Evolutionary conservation across 2,888 invertebrate species (phyloP), one percentile per base, ranked within the genome.

Genomic region (Drosophila dives): DNA sequence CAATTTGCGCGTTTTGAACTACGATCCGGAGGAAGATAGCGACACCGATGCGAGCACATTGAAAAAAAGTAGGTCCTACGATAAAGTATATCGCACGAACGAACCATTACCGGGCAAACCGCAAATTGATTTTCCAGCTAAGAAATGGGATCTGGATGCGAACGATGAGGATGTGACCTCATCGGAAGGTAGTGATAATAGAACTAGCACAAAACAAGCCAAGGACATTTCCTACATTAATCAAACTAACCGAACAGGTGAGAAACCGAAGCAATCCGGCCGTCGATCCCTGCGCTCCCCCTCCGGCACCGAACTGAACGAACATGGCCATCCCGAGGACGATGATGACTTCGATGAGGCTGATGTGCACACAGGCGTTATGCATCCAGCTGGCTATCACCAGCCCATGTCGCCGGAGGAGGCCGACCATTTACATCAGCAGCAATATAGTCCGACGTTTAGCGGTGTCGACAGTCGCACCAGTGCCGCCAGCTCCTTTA

Each of bases 31-130:
- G 70, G 95, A 95, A 5, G 94, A 93, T 78, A 94, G 94, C 89
- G 93, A 92, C 78, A 92, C 92, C 55, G 94, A 94, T 73, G 94
- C 94, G 81, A 94, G 94, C 59, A 93, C 94, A 53, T 74, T 93
- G 71, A 96, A 95, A 93, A 96, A 96, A 92, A 94, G 95, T 83
- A 94, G 96, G 80, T 95, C 94, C 81, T 98, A 97, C 92, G 97
- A 98, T 91, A 96, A 95, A 92, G 95, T 95, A 60, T 98, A 98
- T 92, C 94, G 96, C 80, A 98, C 98, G 12, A 94, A 97, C 91
- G 98, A 98, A 93, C 98, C 98, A 60, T 93, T 98, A 79, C 93
- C 93, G 70, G 94, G 94, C 62, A 95, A 95, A 89, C 97, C 97
- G 48, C 94, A 95, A 74, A 94, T 95, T 83, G 96, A 96, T 72